These are phyloP conservation scores for Plestiodon gilberti DNA, from an alignment of 2,113 vertebrate genomes.

Conservation along the genomic window DNA sequence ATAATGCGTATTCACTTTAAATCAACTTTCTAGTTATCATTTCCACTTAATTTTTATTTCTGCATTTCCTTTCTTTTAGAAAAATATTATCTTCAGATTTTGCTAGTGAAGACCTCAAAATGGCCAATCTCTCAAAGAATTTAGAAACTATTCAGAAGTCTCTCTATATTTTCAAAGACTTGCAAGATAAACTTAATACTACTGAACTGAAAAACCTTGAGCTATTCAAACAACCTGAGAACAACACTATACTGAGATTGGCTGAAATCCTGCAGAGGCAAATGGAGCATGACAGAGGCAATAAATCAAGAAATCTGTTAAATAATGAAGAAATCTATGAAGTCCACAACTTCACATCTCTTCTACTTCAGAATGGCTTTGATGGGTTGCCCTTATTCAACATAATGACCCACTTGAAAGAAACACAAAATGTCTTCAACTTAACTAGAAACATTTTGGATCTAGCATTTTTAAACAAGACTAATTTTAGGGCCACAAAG, in stretches of 20 bases:
- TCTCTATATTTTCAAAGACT: conserved; percentile 54
- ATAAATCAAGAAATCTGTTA: conserved; percentile 58
- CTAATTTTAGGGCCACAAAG: conserved; percentile 49
- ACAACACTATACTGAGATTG: conserved; percentile 64
- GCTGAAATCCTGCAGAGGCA: conserved; percentile 61
- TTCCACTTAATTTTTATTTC: conserved; percentile 64
- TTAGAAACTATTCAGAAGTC: conserved; percentile 60
- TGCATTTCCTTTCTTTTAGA: conserved; percentile 53
- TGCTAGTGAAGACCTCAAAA: conserved; percentile 59
- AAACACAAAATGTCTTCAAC: conserved; percentile 50
- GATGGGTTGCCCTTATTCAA: conserved; percentile 53
- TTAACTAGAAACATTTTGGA: conserved; percentile 59
- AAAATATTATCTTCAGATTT: conserved; percentile 57
- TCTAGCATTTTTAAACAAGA: conserved; percentile 38
- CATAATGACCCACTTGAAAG: conserved; percentile 51
- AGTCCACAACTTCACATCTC: conserved; percentile 62
- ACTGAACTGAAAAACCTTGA: conserved; percentile 65
- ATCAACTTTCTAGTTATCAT: conserved; percentile 53
- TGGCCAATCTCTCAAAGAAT: conserved; percentile 58
- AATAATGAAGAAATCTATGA: conserved; percentile 65
- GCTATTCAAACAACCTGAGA: conserved; percentile 57
- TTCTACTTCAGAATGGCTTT: conserved; percentile 55
- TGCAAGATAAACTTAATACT: conserved; percentile 62
- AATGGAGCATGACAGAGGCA: conserved; percentile 58
- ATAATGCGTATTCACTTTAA: conserved; percentile 46